These are phyloP conservation scores for Digitonthophagus gazella DNA, from an alignment of 2,888 invertebrate genomes.

Conservation along the genomic window DNA sequence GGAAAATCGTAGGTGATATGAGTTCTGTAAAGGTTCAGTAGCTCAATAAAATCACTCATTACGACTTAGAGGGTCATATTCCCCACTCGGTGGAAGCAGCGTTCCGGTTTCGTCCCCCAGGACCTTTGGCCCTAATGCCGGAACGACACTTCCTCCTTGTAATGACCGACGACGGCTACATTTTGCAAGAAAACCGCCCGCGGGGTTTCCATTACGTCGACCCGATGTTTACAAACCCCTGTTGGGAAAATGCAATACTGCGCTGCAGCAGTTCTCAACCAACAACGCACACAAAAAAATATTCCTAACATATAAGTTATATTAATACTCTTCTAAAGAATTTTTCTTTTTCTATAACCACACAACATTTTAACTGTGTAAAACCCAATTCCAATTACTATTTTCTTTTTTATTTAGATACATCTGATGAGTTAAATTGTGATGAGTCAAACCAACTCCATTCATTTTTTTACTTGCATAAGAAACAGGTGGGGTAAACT, in stretches of 20 bases:
- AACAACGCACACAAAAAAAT: not conserved
- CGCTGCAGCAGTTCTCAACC: not conserved
- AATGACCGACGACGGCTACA: slow-evolving; percentile 8
- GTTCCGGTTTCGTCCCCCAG: not conserved
- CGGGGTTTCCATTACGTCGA: slow-evolving; percentile 7
- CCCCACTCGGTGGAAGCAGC: not conserved
- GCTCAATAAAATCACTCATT: slow-evolving; percentile 1
- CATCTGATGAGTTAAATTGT: no score
- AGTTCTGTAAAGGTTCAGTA: not conserved
- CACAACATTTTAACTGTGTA: no score
- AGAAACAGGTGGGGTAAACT: no score
- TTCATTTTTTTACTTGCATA: no score
- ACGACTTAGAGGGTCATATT: slow-evolving; percentile 8
- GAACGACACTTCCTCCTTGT: slow-evolving; percentile 8
- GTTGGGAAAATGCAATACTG: not conserved
- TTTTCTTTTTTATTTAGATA: no score
- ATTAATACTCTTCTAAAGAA: not conserved
- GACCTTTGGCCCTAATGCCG: not conserved
- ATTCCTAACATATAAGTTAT: not conserved
- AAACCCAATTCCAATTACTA: no score
- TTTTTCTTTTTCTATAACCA: no score
- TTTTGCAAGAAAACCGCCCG: slow-evolving; percentile 7
- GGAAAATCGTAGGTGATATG: no score
- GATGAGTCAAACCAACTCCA: no score
- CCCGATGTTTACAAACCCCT: slow-evolving; percentile 14